Percentiles rank a stretch among this genome's conserved stretches.
These are phyloP conservation scores for Tursiops truncatus DNA, from an alignment of 2,113 vertebrate species.

Conservation along the genomic window DNA sequence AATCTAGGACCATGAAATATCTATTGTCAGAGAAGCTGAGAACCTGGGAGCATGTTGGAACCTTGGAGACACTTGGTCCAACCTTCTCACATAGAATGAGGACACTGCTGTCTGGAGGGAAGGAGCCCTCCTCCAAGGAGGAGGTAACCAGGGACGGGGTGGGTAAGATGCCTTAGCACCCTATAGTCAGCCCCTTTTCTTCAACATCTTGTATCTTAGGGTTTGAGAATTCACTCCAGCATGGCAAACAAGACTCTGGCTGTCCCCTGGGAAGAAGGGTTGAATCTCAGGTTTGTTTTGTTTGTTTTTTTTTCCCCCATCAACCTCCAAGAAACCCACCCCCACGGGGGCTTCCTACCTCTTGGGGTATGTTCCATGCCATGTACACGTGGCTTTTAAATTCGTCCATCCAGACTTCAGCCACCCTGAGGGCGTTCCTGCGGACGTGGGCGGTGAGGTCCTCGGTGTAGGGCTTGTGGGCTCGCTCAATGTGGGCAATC, in stretches of 20 bases:
- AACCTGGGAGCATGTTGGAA: neutral
- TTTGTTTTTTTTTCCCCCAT: neutral
- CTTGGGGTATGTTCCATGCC: conserved; percentile 98
- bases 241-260: neutral
- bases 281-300: neutral
- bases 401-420: conserved; percentile 99
- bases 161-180: neutral
- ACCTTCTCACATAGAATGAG: neutral
- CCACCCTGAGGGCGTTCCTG: conserved; percentile 94
- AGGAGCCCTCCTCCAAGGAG: neutral
- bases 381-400: conserved; percentile 99
- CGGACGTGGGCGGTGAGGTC: conserved; percentile 94
- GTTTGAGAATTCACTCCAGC: neutral
- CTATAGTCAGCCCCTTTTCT: neutral
- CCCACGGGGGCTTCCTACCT: conserved; percentile 85
- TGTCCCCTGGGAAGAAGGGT: neutral
- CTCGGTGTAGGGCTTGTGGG: conserved; percentile 97
- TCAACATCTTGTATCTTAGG: neutral
- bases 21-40: neutral
- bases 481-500: conserved; percentile 97
- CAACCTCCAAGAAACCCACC: neutral
- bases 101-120: neutral
- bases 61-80: neutral
- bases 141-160: rapidly evolving
- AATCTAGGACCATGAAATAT: neutral